These are phyloP conservation scores for Mungos mungo DNA, from an alignment of 2,113 vertebrate species.

Conservation along the genomic window DNA sequence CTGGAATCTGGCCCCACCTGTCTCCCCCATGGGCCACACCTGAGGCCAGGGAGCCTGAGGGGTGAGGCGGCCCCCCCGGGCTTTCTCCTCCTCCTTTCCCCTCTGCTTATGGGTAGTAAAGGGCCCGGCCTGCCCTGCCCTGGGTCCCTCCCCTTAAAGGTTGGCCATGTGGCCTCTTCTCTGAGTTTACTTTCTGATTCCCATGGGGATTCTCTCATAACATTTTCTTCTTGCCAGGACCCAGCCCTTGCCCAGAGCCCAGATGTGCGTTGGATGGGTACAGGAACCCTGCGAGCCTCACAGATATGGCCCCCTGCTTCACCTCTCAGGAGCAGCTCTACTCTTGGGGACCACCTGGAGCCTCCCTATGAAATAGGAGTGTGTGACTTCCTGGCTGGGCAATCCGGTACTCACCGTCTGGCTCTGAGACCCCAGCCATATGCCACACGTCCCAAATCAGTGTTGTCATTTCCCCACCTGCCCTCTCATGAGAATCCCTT, in stretches of 20 bases:
- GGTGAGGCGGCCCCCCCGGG: neutral
- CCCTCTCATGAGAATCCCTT: neutral
- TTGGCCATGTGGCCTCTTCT: neutral
- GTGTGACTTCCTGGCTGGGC: conserved; percentile 52
- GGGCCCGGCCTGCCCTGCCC: neutral
- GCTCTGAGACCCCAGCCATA: neutral
- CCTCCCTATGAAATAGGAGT: conserved; percentile 37
- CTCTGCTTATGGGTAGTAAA: neutral
- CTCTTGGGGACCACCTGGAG: conserved; percentile 29
- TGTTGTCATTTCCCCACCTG: neutral
- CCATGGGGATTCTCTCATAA: neutral
- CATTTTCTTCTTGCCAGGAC: conserved; percentile 65
- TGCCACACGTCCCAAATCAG: neutral
- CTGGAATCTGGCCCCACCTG: neutral
- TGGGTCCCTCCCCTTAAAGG: neutral
- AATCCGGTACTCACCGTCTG: conserved; percentile 53
- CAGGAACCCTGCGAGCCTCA: conserved; percentile 57
- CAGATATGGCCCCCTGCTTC: conserved; percentile 56
- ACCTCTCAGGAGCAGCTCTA: neutral
- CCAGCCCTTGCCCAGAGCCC: conserved; percentile 54
- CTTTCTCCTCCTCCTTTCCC: neutral
- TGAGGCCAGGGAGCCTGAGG: neutral
- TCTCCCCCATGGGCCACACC: neutral
- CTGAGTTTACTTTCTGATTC: conserved; percentile 13
- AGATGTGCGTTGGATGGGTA: conserved; percentile 75